Conservation (phyloP, 1,140 invertebrate species). For the Bombus balteatus region DNA sequence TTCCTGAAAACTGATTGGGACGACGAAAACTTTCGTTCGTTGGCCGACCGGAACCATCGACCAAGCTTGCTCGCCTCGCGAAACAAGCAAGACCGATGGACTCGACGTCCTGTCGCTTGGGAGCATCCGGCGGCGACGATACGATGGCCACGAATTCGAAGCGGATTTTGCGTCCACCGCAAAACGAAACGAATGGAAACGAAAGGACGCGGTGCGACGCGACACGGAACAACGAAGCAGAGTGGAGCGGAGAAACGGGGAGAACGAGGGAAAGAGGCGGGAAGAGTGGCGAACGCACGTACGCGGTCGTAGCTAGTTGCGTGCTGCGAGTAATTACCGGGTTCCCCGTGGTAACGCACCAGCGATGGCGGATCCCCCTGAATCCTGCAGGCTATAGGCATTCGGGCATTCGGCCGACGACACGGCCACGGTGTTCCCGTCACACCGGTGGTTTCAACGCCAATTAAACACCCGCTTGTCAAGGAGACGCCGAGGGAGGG, state of each 20-base stretch:
- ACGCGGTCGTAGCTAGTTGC: constrained; percentile 69
- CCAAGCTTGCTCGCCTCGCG: too few relatives aligned
- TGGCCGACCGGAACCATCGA: too few relatives aligned
- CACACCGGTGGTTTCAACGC: constrained; percentile 83
- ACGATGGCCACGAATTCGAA: too few relatives aligned
- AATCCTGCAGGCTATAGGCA: constrained; percentile 71
- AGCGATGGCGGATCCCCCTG: constrained; percentile 79
- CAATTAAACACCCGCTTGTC: constrained; percentile 83
- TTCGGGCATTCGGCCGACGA: constrained; percentile 81
- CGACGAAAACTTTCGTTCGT: neutral
- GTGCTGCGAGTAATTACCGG: constrained; percentile 80
- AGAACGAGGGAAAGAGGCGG: neutral
- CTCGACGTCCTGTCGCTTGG: too few relatives aligned
- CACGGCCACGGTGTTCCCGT: constrained; percentile 77
- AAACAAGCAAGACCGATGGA: rapidly evolving
- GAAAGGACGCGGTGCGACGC: neutral
- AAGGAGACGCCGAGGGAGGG: constrained; percentile 73
- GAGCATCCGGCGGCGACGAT: too few relatives aligned
- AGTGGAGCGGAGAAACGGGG: neutral
- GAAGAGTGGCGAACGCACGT: constrained; percentile 23
- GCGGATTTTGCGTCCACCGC: neutral
- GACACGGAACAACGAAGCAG: neutral
- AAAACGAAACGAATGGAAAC: neutral
- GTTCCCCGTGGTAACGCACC: constrained; percentile 79
- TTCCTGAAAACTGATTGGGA: neutral